Evolutionary conservation across 2,888 invertebrate genomes (phyloP).

Genomic region (Barypeithes pellucidus): DNA sequence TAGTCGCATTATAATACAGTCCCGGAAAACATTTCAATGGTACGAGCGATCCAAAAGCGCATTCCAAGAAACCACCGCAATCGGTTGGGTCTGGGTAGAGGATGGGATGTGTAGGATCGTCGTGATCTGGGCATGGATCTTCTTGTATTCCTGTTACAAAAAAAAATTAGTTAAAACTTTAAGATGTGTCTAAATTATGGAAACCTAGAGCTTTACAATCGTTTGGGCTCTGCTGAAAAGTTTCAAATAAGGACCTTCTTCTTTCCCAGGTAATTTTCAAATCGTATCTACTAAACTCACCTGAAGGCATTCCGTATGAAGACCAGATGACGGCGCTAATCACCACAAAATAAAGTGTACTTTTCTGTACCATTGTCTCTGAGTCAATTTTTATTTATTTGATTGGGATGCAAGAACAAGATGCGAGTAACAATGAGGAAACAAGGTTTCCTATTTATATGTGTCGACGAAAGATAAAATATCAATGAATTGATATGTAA

Average conservation of each 20-base stretch:
- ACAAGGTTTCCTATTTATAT: not conserved
- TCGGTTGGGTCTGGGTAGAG: not conserved
- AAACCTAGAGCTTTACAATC: too few relatives aligned
- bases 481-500: not conserved
- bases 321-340: not conserved
- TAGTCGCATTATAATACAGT: not conserved
- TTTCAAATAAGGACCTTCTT: too few relatives aligned
- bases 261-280: not conserved
- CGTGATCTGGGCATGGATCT: not conserved
- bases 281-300: not conserved
- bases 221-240: too few relatives aligned
- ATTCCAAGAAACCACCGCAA: conserved; percentile 7
- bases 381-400: not conserved
- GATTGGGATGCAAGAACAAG: not conserved
- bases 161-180: not conserved
- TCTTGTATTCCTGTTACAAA: not conserved
- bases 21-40: not conserved
- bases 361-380: not conserved
- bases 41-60: not conserved
- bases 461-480: not conserved
- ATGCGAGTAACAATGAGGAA: not conserved
- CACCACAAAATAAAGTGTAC: not conserved
- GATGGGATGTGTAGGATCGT: not conserved
- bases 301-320: not conserved
- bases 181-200: not conserved